Percentiles rank a stretch among this genome's conserved stretches.
phyloP scores from a whole-genome alignment of 2,113 vertebrate species.

The Phalacrocorax aristotelis region DNA sequence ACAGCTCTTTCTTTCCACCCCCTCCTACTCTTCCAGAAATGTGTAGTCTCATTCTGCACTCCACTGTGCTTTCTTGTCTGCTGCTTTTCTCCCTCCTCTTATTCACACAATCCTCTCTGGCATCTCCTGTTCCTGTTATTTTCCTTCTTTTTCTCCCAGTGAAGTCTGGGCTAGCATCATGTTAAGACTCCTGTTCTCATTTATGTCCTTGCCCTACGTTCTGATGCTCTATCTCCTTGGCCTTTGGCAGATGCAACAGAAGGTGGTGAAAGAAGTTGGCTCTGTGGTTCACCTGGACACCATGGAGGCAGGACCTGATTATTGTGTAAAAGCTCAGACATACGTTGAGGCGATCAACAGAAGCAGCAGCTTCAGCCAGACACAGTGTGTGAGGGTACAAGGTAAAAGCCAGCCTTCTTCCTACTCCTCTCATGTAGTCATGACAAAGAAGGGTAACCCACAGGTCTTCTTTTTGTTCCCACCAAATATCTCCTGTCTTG shows the following conservation, averaged over 20 bases:
- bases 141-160: not conserved
- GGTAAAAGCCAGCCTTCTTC: slow-evolving; percentile 36
- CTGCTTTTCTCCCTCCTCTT: not conserved
- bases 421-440: too few species aligned
- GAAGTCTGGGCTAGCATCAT: not conserved
- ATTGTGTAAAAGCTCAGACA: slow-evolving; percentile 70
- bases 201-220: not conserved
- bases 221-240: not conserved
- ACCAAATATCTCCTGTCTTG: fast-evolving
- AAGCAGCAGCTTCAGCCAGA: slow-evolving; percentile 68
- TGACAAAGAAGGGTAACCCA: not conserved
- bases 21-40: not conserved
- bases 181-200: not conserved
- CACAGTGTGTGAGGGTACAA: slow-evolving; percentile 56
- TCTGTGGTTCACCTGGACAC: slow-evolving; percentile 43
- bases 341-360: slow-evolving; percentile 53
- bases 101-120: not conserved
- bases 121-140: not conserved
- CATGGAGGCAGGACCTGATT: slow-evolving; percentile 56
- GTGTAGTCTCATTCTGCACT: not conserved
- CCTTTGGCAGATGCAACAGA: slow-evolving; percentile 51
- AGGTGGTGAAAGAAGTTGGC: not conserved
- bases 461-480: not conserved
- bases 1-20: not conserved
- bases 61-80: not conserved